Evolutionary conservation across 1,140 invertebrate species (phyloP).

Genomic region (Eulimnadia texana): DNA sequence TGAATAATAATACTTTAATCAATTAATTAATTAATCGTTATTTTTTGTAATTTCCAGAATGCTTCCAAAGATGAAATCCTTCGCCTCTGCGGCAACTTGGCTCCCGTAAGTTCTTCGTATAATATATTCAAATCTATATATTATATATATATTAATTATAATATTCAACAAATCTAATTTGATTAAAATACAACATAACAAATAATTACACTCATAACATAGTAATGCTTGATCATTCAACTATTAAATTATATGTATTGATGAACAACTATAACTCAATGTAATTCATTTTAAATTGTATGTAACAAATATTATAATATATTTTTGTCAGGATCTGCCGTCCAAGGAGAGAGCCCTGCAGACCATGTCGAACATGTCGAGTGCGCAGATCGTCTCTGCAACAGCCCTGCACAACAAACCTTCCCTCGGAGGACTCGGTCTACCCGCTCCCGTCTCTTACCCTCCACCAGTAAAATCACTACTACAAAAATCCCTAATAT

Average conservation of each 20-base stretch:
- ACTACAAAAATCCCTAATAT: background rate
- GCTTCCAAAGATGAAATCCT: conserved; percentile 19
- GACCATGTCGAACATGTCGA: conserved; percentile 89
- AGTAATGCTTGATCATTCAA: no score
- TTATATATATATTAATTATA: no score
- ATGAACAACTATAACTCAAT: no score
- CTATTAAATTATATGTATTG: no score
- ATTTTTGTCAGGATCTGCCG: conserved; percentile 78
- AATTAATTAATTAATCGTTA: no score
- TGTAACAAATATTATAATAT: no score
- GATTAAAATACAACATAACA: no score
- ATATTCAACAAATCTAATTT: no score
- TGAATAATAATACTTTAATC: no score
- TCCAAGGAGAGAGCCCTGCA: conserved; percentile 92
- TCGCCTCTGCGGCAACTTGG: conserved; percentile 16
- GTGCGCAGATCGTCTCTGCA: conserved; percentile 88
- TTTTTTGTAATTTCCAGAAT: conserved; percentile 16
- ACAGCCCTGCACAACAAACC: conserved; percentile 38
- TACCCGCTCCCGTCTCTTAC: conserved; percentile 45
- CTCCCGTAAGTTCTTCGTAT: conserved; percentile 11
- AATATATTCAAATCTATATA: no score
- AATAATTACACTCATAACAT: no score
- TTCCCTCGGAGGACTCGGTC: conserved; percentile 35
- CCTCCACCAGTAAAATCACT: conserved; percentile 48
- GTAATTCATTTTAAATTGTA: no score